Evolutionary conservation across 2,113 vertebrate genomes (phyloP).

Genomic region (Cynocephalus volans): DNA sequence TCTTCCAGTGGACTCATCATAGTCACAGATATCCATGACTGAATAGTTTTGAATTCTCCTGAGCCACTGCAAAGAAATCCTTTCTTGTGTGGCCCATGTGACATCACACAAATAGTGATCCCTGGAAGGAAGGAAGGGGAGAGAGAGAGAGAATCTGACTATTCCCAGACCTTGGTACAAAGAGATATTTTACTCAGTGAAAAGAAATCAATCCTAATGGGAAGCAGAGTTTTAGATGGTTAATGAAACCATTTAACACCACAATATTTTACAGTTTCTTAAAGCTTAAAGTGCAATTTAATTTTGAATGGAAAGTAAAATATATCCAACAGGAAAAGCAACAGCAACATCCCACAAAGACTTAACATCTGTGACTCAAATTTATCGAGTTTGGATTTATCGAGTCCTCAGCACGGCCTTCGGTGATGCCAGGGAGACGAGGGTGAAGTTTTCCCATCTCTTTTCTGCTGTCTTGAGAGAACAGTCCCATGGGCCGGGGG

Average conservation of each 20-base stretch:
- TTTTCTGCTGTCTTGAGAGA: background rate
- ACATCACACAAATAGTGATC: conserved; percentile 91
- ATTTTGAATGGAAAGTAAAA: conserved; percentile 65
- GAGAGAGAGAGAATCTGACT: background rate
- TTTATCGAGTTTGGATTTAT: background rate
- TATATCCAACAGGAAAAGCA: background rate
- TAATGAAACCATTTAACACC: conserved; percentile 34
- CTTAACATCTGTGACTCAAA: background rate
- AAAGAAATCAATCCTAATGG: conserved; percentile 30
- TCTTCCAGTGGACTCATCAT: background rate
- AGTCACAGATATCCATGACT: conserved; percentile 88
- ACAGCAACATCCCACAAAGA: background rate
- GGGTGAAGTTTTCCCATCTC: background rate
- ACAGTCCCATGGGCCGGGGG: background rate
- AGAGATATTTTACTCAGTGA: conserved; percentile 35
- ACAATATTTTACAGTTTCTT: conserved; percentile 49
- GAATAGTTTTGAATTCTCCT: conserved; percentile 92
- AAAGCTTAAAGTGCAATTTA: conserved; percentile 62
- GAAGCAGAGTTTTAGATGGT: background rate
- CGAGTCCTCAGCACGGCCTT: background rate
- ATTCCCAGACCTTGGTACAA: conserved; percentile 29
- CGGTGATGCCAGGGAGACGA: background rate
- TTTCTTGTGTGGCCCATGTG: conserved; percentile 89
- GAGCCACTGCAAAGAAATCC: conserved; percentile 91
- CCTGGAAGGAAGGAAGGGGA: conserved; percentile 82